Evolutionary conservation across 2,797 vertebrate genomes (phyloP), one percentile per base, ranked within the genome.

Genomic region (Xenops minutus): DNA sequence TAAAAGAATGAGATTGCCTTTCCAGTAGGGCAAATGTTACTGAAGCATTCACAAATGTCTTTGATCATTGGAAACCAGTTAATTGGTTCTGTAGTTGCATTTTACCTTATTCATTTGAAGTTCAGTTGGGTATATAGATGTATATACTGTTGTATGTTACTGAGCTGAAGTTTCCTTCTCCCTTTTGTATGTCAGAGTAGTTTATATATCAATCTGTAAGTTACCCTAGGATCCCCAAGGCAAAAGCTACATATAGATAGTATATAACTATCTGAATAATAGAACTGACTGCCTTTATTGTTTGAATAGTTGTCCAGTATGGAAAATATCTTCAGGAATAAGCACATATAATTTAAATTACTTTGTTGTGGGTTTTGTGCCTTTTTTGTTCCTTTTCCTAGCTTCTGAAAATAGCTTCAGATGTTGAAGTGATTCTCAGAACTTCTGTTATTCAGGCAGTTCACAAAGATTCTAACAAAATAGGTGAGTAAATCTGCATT

Each of bases 391-490:
- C 55, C 9, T 88, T 83, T 85, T 73, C 34, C 39, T 88, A 98
- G 97, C 90, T 97, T 79, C 91, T 98, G 67, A 98, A 98, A 97
- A 90, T 98, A 83, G 98, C 94, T 95, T 97, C 97, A 17, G 98
- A 98, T 94, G 98, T 98, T 92, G 98, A 98, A 96, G 78, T 98
- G 74, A 90, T 98, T 73, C 98, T 98, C 36, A 97, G 98, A 93
- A 98, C 98, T 85, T 98, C 97, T 62, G 98, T 98, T 94, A 92
- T 98, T 91, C 98, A 98, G 85, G 98, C 97, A 7, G 80, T 98
- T 90, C 98, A 98, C 75, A 97, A 96, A 37, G 97, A 97, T 78
- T 86, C 96, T 14, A 30, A 97, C 93, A 98, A 85, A 87, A 89
- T 98, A 89, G 16, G 98, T 98, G 83, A 96, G 97, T 94, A 94